Conservation (phyloP, 2,888 invertebrate species). For the Oeneis ivallda region DNA sequence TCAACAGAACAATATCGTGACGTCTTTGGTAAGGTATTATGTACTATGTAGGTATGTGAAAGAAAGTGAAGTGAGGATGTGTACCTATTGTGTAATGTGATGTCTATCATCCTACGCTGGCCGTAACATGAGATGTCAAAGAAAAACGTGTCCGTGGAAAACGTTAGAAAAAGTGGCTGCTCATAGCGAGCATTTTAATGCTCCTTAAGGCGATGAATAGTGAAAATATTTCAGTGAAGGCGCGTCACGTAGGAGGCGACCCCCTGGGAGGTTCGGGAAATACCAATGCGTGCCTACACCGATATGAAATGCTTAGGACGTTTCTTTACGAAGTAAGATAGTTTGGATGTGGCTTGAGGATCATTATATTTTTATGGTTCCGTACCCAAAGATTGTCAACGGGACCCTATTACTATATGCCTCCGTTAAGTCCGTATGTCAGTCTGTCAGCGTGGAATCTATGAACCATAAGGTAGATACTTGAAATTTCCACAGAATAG, state of each 20-base stretch:
- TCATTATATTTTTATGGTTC: no score
- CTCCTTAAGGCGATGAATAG: slow-evolving; percentile 67
- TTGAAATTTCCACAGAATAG: no score
- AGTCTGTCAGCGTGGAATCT: no score
- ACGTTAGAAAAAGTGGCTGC: slow-evolving; percentile 42
- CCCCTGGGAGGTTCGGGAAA: slow-evolving; percentile 64
- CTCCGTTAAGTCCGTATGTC: no score
- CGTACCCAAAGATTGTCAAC: no score
- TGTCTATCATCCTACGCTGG: background rate
- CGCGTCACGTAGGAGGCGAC: slow-evolving; percentile 64
- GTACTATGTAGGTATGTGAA: no score
- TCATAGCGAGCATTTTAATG: slow-evolving; percentile 68
- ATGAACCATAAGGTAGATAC: no score
- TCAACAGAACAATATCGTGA: no score
- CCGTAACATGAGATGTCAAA: slow-evolving; percentile 19
- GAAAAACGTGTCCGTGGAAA: slow-evolving; percentile 32
- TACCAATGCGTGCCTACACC: slow-evolving; percentile 67
- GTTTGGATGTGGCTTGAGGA: slow-evolving; percentile 29
- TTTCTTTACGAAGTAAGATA: slow-evolving; percentile 35
- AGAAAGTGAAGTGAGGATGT: no score
- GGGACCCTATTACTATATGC: no score
- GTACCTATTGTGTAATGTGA: no score
- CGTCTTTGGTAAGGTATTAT: no score
- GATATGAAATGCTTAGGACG: slow-evolving; percentile 67
- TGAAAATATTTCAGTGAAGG: slow-evolving; percentile 72